A percentile compares a stretch with the other conserved stretches of the same genome.
Conservation (phyloP, 2,113 vertebrate genomes). For the Garra rufa region DNA sequence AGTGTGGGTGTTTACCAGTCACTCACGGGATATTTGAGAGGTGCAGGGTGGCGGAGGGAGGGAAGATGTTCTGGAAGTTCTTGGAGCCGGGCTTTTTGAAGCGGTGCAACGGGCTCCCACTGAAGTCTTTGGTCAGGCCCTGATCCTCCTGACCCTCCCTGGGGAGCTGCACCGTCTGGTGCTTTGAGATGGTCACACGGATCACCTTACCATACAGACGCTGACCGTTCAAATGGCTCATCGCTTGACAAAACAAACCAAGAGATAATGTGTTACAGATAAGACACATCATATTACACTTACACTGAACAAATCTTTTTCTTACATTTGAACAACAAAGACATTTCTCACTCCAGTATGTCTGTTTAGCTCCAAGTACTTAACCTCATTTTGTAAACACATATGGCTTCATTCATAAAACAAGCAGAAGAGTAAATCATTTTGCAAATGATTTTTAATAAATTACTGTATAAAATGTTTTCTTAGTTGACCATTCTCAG, state of each 20-base stretch:
- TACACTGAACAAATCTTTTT: neutral
- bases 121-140: constrained; percentile 84
- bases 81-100: constrained; percentile 84
- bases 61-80: constrained; percentile 85
- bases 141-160: constrained; percentile 78
- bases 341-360: neutral
- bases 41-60: constrained; percentile 86
- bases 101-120: constrained; percentile 84
- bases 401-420: neutral
- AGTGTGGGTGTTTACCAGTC: neutral
- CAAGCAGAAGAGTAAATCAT: neutral
- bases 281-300: neutral
- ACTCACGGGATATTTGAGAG: constrained; percentile 89
- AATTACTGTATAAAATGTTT: neutral
- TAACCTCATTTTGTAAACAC: neutral
- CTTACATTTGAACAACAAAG: neutral
- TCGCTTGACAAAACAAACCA: constrained; percentile 70
- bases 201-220: constrained; percentile 82
- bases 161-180: constrained; percentile 82
- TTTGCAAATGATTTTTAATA: neutral
- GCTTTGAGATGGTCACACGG: constrained; percentile 79
- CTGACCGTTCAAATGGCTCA: constrained; percentile 84
- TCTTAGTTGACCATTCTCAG: neutral
- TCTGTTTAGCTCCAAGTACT: too few relatives aligned
- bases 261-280: neutral